These are phyloP conservation scores for Chloroceryle aenea DNA, from an alignment of 2,113 vertebrate species.

Conservation along the genomic window DNA sequence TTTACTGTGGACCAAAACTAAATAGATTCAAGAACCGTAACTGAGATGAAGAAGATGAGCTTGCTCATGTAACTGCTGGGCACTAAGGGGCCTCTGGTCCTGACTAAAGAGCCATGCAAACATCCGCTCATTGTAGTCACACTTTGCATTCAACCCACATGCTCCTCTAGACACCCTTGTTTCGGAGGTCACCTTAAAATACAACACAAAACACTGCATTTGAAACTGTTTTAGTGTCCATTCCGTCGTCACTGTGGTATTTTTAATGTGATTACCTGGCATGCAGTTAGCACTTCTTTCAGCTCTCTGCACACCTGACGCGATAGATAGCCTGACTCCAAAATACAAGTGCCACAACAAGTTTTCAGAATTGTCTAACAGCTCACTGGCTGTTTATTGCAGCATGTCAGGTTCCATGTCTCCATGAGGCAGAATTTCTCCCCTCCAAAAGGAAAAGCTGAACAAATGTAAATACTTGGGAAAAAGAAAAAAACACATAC, in stretches of 20 bases:
- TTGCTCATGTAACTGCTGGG: background rate
- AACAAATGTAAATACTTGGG: background rate
- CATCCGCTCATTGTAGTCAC: fast-evolving
- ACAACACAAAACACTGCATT: background rate
- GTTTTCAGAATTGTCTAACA: constrained; percentile 9
- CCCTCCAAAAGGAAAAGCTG: background rate
- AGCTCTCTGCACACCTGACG: background rate
- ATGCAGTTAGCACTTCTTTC: background rate
- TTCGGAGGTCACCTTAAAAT: background rate
- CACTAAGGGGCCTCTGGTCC: background rate
- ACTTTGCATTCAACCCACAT: background rate
- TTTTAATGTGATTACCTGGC: background rate
- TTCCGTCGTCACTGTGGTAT: background rate
- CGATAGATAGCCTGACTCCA: background rate
- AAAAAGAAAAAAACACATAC: background rate
- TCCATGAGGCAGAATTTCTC: background rate
- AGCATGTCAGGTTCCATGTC: background rate
- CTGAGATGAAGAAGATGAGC: background rate
- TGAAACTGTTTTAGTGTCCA: background rate
- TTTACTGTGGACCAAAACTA: background rate
- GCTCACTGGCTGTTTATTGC: background rate
- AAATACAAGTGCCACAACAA: background rate
- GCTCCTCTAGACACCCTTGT: background rate
- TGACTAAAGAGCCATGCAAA: background rate
- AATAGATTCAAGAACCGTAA: background rate